Percentiles rank a stretch among this genome's conserved stretches.
phyloP scores from a whole-genome alignment of 2,113 vertebrate genomes.

The Chionomys nivalis region DNA sequence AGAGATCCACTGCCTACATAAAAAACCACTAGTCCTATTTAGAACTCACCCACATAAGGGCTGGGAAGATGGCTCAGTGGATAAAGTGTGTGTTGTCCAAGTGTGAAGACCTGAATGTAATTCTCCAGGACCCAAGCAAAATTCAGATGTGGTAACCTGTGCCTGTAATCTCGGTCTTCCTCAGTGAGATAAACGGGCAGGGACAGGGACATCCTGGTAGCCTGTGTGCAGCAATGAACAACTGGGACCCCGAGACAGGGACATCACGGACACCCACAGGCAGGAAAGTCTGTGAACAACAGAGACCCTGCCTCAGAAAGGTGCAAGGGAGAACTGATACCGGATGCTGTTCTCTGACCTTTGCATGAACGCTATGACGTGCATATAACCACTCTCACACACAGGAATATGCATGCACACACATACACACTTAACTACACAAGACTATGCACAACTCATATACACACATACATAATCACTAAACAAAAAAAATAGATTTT shows the following conservation, averaged over 20 bases:
- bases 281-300: background rate
- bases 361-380: too few species aligned
- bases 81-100: background rate
- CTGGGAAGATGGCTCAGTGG: background rate
- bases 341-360: background rate
- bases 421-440: background rate
- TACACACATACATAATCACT: background rate
- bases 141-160: background rate
- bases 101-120: background rate
- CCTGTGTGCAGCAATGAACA: background rate
- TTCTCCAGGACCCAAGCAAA: background rate
- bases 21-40: background rate
- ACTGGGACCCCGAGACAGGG: background rate
- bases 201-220: background rate
- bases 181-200: background rate
- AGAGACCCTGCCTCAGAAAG: background rate
- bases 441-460: background rate
- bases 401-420: background rate
- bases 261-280: background rate
- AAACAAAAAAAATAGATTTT: background rate
- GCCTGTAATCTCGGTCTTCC: background rate
- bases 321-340: too few species aligned
- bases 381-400: background rate
- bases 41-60: conserved; percentile 28
- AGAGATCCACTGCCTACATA: background rate